phyloP scores from a whole-genome alignment of 2,797 vertebrate genomes.

The Poeciliopsis turneri region DNA sequence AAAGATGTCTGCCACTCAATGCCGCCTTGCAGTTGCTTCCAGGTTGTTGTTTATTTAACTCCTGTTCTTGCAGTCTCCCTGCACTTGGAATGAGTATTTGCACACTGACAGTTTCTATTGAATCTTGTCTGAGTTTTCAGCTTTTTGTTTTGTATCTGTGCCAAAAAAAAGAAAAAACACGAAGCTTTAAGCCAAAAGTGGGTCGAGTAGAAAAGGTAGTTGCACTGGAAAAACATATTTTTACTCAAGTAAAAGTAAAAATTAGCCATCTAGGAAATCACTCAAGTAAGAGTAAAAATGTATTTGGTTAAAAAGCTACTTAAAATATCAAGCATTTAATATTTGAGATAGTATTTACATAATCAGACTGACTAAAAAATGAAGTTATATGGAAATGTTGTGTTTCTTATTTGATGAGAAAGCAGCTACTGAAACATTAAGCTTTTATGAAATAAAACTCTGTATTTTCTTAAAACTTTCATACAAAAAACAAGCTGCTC shows the following conservation, averaged over 20 bases:
- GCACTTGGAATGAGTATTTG: slow-evolving; percentile 53
- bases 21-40: slow-evolving; percentile 37
- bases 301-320: too few species aligned
- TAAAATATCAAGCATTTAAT: too few species aligned
- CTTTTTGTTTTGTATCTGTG: slow-evolving; percentile 46
- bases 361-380: too few species aligned
- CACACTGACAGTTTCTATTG: slow-evolving; percentile 48
- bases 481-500: too few species aligned
- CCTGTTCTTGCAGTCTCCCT: slow-evolving; percentile 39
- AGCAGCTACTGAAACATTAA: background rate
- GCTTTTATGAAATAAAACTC: background rate
- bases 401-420: too few species aligned
- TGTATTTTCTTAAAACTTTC: too few species aligned
- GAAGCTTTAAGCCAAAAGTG: background rate
- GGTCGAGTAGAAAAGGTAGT: background rate
- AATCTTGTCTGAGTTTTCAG: slow-evolving; percentile 35
- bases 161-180: slow-evolving; percentile 6
- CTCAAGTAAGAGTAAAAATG: too few species aligned
- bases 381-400: too few species aligned
- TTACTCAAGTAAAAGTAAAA: background rate
- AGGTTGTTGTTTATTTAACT: slow-evolving; percentile 35
- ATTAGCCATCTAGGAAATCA: too few species aligned
- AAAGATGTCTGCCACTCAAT: slow-evolving; percentile 54
- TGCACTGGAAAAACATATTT: background rate
- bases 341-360: too few species aligned